Evolutionary conservation across 1,140 invertebrate species (phyloP), one percentile per base, ranked within the genome.

Genomic region (Akabosia matsudoensis): DNA sequence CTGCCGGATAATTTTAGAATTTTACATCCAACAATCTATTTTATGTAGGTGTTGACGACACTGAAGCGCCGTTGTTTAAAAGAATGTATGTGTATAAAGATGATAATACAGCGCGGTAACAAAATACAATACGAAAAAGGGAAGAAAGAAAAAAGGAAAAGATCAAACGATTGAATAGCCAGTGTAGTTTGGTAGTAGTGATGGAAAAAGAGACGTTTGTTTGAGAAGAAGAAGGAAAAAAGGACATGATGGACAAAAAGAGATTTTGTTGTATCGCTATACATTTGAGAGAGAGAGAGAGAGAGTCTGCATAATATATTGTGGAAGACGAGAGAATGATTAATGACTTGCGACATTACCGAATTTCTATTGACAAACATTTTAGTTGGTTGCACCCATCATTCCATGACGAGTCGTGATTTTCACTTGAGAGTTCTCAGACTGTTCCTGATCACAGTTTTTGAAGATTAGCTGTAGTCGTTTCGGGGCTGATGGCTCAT

Each of bases 351-450:
- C 78, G 78, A 79, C 80, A 81, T 81, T 81, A 81, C 80, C 51
- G 78, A 81, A 81, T 81, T n/a, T 81, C 80, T 81, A 81, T 81
- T 81, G 80, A 81, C 80, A 81, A 81, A 81, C 78, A 81, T 81
- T 81, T 81, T 78, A 81, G 72, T 81, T 79, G 78, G 78, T 79
- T 75, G 77, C 73, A 79, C 76, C 77, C 80, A 81, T 81, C 80
- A 79, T 73, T 76, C 78, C 78, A 74, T 80, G 79, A 80, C 79
- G 61, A 22, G 28, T 70, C 67, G 28, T 72, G 33, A 34, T 72
- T n/a, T n/a, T 72, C 70, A 34, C 22, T 45, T 51, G 22, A 72
- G 28, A 14, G 10, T 56, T 56, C 54, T 45, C n/a, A n/a, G n/a
- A 18, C 37, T 45, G 37, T 18, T 45, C 7, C 37, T 45, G 37